A percentile compares a stretch with the other conserved stretches of the same genome.
phyloP scores from a whole-genome alignment of 2,113 vertebrate genomes.

The Spilogale gracilis region DNA sequence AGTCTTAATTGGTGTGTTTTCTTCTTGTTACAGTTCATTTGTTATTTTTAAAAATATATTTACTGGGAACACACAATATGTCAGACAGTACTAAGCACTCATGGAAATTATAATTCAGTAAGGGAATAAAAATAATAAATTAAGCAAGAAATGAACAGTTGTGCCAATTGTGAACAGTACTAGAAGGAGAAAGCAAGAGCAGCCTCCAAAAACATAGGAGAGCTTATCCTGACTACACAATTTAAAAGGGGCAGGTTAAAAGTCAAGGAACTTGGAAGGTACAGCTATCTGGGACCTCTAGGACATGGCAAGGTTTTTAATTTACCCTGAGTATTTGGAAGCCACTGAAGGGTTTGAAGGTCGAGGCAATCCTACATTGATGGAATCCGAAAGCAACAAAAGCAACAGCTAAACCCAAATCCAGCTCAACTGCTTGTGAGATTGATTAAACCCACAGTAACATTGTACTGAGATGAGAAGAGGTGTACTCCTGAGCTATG shows the following conservation, averaged over 20 bases:
- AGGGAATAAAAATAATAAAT: not conserved
- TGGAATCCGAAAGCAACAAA: not conserved
- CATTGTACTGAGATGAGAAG: not conserved
- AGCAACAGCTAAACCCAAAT: not conserved
- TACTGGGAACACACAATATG: not conserved
- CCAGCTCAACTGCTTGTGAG: not conserved
- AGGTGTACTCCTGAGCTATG: not conserved
- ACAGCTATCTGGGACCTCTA: not conserved
- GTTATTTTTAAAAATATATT: not conserved
- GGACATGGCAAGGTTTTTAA: not conserved
- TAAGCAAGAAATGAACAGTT: not conserved
- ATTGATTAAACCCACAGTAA: not conserved
- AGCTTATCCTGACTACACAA: not conserved
- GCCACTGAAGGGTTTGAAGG: not conserved
- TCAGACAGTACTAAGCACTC: not conserved
- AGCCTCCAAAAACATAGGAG: not conserved
- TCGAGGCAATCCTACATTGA: fast-evolving
- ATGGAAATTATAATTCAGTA: slow-evolving; percentile 33
- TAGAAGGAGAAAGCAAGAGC: not conserved
- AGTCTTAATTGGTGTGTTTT: slow-evolving; percentile 39
- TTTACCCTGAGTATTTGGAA: not conserved
- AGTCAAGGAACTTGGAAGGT: not conserved
- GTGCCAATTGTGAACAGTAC: not conserved
- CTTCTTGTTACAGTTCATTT: slow-evolving; percentile 14
- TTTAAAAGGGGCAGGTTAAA: not conserved